Evolutionary conservation across 1,140 invertebrate species (phyloP), one percentile per base, ranked within the genome.

Genomic region (Thaumatotibia leucotreta): DNA sequence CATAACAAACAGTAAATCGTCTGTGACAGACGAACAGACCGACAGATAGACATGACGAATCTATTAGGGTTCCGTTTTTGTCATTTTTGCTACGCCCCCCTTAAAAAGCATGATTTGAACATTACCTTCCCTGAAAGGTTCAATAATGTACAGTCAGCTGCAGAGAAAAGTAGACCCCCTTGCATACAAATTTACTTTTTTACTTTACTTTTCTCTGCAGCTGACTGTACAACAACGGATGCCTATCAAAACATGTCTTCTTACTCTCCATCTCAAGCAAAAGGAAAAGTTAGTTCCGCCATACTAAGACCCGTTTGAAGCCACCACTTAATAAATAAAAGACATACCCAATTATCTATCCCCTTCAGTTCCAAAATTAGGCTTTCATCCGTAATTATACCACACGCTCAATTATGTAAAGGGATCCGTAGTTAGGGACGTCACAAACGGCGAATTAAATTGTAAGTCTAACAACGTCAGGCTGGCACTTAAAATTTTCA

Each of bases 401-500:
- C 52, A 58, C 24, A 58, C 52, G 52, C 52, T 58, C 52, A 58
- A 58, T 58, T 58, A 58, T 58, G 52, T 29, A 58, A 29, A 58
- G 24, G 52, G 52, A 27, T 24, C 52, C 24, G 52, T 58, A 58
- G 52, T 58, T 70, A 39, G 33, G 65, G 50, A 35, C 35, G 29
- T 70, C 65, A 49, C 52, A 49, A 54, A 32, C 64, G 49, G 69
- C 58, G 76, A 76, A 77, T 79, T 77, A 74, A 75, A 75, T 77
- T 72, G 72, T 71, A 63, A 77, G 66, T 69, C 65, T 68, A 32
- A 63, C 64, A 73, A 74, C 63, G 69, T 69, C 64, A 69, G 65
- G 32, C 61, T 17, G 67, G 70, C 72, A 75, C 70, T 77, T 74
- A 79, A 75, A 79, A 73, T 81, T 79, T 58, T 74, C 70, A 75